Evolutionary conservation across 2,888 invertebrate species (phyloP), one percentile per base, ranked within the genome.

Genomic region (Trachelus troglodyta): DNA sequence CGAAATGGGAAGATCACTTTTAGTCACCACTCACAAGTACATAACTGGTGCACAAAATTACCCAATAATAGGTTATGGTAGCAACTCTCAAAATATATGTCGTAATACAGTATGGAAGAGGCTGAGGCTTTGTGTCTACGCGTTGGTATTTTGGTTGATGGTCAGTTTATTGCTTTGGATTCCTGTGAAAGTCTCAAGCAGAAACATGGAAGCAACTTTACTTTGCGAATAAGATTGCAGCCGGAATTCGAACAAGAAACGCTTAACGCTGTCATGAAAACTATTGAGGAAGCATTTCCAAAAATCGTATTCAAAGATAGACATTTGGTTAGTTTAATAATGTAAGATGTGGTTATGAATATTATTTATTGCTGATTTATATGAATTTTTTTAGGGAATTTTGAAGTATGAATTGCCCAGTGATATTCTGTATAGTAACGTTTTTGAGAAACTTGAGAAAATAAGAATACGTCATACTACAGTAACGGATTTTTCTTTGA

Each of bases 81-180:
- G 34, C 30, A 34, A n/a, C 3, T 71, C 30, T 71, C 23, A 12
- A 71, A 30, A 33, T 71, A 11, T 31, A 30, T 71, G 30, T 33
- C 74, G 12, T 12, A 33, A 30, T 77, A 35, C 34, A 82, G 82
- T 34, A 82, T 80, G 76, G 73, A 76, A 73, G 83, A 84, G 79
- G 80, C 81, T 30, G 84, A 84, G 79, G 82, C 81, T 30, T 78
- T 84, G 73, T 84, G 85, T 76, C 73, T 81, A 15, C 79, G 81
- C 12, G 79, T 83, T 30, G 83, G 83, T 35, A 81, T 85, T 74
- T 76, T 85, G 68, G 75, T 76, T 15, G 76, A 82, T 11, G 82
- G 85, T 56, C 79, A 82, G n/a, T 81, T 85, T 9, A 73, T 79
- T 4, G 76, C 76, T 6, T 79, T 80, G 31, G 84, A 81, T 34